These are phyloP conservation scores for Sebastes hubbsi DNA, from an alignment of 2,797 vertebrate genomes.

Conservation along the genomic window DNA sequence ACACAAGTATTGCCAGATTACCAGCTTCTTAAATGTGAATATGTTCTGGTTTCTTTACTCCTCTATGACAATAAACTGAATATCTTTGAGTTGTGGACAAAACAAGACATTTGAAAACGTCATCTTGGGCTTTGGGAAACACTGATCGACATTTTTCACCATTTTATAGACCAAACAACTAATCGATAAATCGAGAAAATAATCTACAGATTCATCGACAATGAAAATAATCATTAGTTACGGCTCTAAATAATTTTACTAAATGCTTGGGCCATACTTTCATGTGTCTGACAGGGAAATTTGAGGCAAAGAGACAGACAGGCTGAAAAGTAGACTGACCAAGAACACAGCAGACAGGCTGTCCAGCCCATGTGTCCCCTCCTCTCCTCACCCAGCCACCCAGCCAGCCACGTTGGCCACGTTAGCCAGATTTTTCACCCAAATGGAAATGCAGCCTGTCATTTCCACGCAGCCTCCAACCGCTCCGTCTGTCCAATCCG, in stretches of 20 bases:
- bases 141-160: too few species aligned
- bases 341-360: slow-evolving; percentile 23
- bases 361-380: slow-evolving; percentile 33
- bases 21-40: too few species aligned
- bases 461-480: slow-evolving; percentile 80
- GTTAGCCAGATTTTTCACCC: slow-evolving; percentile 86
- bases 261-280: not conserved
- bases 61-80: too few species aligned
- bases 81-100: too few species aligned
- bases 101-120: too few species aligned
- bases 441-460: slow-evolving; percentile 87
- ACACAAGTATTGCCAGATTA: not conserved
- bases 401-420: slow-evolving; percentile 63
- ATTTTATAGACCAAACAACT: too few species aligned
- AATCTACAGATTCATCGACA: too few species aligned
- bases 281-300: not conserved
- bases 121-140: too few species aligned
- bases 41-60: too few species aligned
- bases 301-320: not conserved
- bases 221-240: too few species aligned
- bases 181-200: too few species aligned
- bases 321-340: slow-evolving; percentile 26
- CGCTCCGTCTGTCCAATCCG: slow-evolving; percentile 82
- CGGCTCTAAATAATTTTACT: too few species aligned
- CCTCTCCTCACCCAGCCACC: slow-evolving; percentile 32